A percentile compares a stretch with the other conserved stretches of the same genome.
These are phyloP conservation scores for Zaprionus davidi DNA, from an alignment of 1,140 invertebrate species.

Conservation along the genomic window DNA sequence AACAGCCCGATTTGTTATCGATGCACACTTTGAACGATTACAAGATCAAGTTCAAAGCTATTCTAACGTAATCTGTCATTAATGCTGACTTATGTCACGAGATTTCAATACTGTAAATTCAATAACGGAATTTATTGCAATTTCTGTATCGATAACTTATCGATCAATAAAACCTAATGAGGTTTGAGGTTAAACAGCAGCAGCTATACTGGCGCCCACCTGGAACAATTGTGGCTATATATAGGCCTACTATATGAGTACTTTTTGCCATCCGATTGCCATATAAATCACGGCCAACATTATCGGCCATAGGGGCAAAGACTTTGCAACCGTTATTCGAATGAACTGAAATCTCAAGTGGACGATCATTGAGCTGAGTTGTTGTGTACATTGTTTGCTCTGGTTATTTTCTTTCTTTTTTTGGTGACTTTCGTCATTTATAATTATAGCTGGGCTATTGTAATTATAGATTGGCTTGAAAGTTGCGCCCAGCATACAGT, in stretches of 20 bases:
- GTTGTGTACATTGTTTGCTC: not conserved
- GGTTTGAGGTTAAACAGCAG: slow-evolving; percentile 12
- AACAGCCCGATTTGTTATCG: not conserved
- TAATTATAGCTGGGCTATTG: slow-evolving; percentile 73
- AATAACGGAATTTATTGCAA: not conserved
- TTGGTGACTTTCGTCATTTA: slow-evolving; percentile 69
- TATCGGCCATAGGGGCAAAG: slow-evolving; percentile 37
- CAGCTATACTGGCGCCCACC: slow-evolving; percentile 25
- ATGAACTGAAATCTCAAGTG: slow-evolving; percentile 39
- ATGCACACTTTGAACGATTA: not conserved
- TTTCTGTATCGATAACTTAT: slow-evolving; percentile 11
- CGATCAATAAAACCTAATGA: not conserved
- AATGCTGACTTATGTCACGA: not conserved
- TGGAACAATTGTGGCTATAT: slow-evolving; percentile 34
- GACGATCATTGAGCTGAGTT: slow-evolving; percentile 26
- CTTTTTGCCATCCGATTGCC: slow-evolving; percentile 43
- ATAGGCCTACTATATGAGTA: slow-evolving; percentile 34
- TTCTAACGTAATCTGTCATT: not conserved
- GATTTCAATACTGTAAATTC: not conserved
- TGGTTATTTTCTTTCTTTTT: not conserved
- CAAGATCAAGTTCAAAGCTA: not conserved
- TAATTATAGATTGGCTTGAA: slow-evolving; percentile 71
- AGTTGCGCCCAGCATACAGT: slow-evolving; percentile 25
- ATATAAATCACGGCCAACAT: slow-evolving; percentile 47
- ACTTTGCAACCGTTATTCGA: slow-evolving; percentile 27